Percentiles rank a stretch among this genome's conserved stretches.
Conservation (phyloP, 2,888 invertebrate species). For the Leptinotarsa rubiginosa region DNA sequence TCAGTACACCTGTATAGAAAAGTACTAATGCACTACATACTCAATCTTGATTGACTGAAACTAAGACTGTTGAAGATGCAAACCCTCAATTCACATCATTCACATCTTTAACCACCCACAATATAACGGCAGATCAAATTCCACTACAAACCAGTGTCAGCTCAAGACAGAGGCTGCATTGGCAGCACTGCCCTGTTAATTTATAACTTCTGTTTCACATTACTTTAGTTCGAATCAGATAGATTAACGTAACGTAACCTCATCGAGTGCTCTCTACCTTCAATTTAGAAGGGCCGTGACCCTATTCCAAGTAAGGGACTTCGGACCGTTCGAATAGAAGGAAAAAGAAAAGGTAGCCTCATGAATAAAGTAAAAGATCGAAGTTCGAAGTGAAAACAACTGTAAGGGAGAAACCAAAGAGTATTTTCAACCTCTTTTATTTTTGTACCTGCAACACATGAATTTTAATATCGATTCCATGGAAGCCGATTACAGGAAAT, state of each 20-base stretch:
- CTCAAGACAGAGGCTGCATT: no score
- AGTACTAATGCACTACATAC: no score
- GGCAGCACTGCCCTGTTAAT: not conserved
- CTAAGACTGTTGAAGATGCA: no score
- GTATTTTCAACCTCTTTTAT: not conserved
- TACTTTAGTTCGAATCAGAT: not conserved
- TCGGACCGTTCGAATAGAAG: not conserved
- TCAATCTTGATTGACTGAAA: no score
- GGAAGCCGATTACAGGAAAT: no score
- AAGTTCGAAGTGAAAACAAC: not conserved
- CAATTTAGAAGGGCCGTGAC: not conserved
- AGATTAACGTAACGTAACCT: not conserved
- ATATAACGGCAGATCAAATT: no score
- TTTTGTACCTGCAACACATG: not conserved
- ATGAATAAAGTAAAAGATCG: not conserved
- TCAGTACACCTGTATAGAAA: no score
- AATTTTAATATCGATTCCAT: not conserved
- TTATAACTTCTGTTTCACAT: not conserved
- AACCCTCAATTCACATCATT: no score
- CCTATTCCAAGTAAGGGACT: not conserved
- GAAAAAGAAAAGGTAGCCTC: not conserved
- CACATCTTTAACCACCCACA: no score
- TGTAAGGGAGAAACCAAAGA: not conserved
- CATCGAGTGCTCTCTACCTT: not conserved
- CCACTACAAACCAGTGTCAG: no score